Base-by-base conservation (phyloP, 2,113 vertebrate genomes). In the Zosterops lateralis region DNA sequence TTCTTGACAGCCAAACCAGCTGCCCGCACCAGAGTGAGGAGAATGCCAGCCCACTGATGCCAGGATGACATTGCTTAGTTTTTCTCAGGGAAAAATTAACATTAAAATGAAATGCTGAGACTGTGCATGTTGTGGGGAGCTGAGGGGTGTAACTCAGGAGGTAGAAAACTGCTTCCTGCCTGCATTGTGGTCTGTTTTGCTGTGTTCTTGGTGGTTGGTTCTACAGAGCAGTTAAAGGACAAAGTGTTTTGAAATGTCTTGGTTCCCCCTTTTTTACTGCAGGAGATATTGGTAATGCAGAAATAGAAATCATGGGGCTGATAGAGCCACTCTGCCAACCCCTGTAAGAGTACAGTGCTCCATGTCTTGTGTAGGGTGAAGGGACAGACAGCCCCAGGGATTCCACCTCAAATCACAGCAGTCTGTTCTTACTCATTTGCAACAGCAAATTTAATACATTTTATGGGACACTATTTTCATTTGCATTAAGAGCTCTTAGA, bases 261-360 rank as follows among this genome's bases (percentile, higher is more conserved):
- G 4, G 14, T 65, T n/a, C 13, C 3, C 45, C 21, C 5, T 29
- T 65, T 65, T 51, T 73, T 42, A 7, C n/a, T 64, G 38, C 8
- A 16, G 56, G 81, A 73, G 11, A 3, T 38, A 2, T 1, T 45
- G 32, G 38, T 40, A 19, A 34, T 10, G 29, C 26, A 44, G 64
- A 29, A 24, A 44, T 29, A 10, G 31, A n/a, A 61, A 11, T 68
- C 2, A 0, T 14, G 4, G 20, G 6, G 28, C 51, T 22, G n/a
- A 9, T 0, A 10, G 19, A 17, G 4, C 17, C 21, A 12, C 9
- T 58, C 28, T 77, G 4, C 51, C 53, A 22, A 1, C 7, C 20
- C 1, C 1, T 2, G 13, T 14, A 4, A 31, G 4, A 7, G 51
- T 32, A 47, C 36, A 14, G 1, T 2, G 47, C 13, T 2, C 7